Percentiles rank a stretch among this genome's conserved stretches.
Conservation (phyloP, 2,888 invertebrate species). For the Opisthograptis luteolata region DNA sequence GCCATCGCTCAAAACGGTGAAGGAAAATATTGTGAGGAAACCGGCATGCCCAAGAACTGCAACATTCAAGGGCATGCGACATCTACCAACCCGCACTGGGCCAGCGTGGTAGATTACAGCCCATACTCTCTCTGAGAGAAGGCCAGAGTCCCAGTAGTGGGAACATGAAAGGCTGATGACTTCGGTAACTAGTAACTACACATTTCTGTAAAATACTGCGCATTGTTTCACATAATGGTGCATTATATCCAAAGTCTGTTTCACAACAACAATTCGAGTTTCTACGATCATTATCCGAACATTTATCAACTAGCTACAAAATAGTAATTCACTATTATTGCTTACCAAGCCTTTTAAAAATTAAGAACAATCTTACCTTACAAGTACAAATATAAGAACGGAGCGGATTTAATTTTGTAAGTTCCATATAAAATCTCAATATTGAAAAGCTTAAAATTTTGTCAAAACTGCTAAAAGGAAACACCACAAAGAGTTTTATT, state of each 20-base stretch:
- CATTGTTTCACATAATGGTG: neutral
- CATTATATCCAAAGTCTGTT: conserved; percentile 24
- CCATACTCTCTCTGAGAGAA: too few species aligned
- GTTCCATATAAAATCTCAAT: conserved; percentile 55
- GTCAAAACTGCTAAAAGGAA: conserved; percentile 65
- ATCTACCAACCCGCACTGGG: too few species aligned
- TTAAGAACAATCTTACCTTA: conserved; percentile 62
- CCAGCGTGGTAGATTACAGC: too few species aligned
- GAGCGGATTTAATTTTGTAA: conserved; percentile 59
- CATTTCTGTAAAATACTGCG: conserved; percentile 12
- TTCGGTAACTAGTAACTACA: neutral
- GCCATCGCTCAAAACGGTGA: too few species aligned
- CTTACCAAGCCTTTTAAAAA: conserved; percentile 62
- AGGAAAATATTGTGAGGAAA: too few species aligned
- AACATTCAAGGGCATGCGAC: too few species aligned
- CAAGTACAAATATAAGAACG: conserved; percentile 59
- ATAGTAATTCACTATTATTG: conserved; percentile 60
- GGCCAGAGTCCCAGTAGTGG: too few species aligned
- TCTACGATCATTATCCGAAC: conserved; percentile 47
- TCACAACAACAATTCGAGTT: conserved; percentile 50
- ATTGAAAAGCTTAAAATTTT: conserved; percentile 52
- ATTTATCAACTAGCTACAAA: conserved; percentile 58
- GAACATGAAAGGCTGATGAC: too few species aligned
- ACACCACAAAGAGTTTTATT: conserved; percentile 41
- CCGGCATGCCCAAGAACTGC: too few species aligned